Base-by-base conservation (phyloP, 2,797 vertebrate species). In the Aeoliscus strigatus region DNA sequence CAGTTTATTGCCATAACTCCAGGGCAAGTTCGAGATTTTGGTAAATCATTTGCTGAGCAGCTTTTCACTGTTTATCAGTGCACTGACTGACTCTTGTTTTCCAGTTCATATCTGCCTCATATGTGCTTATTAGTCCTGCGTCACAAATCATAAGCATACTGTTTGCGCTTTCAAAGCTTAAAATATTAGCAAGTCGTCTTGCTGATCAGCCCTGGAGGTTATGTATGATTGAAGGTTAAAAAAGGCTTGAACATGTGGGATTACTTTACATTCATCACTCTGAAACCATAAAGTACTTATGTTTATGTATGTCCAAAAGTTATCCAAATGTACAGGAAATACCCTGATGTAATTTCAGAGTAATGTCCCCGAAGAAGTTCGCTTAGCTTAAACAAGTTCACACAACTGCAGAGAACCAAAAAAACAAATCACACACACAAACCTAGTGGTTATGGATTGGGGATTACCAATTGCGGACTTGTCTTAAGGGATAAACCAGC, bases 401-500 rank as follows among this genome's bases (percentile, higher is more conserved):
- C n/a, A n/a, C n/a, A 21, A 21, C 18, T 21, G 18, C 18, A 21
- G 18, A 3, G 6, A 21, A 2, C n/a, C 25, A 46, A 28, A 50
- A 36, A 62, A 27, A 58, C 41, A 56, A 10, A 32, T 35, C 39
- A 36, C 32, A 48, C 41, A 33, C 45, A 61, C 44, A 56, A 60
- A 70, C 51, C 46, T 49, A 70, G 48, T 54, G 49, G 65, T 57
- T 79, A 66, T 58, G 59, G 67, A 80, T 73, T 79, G 58, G 52
- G 82, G 88, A 89, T 88, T 88, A 88, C 56, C 63, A 73, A 51
- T 68, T 52, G 78, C 18, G 53, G 74, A 68, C 69, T 71, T 82
- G 76, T 84, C 70, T 82, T 82, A 81, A 75, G 43, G 86, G 86
- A 89, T 90, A 78, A 88, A 83, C 70, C 61, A 41, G 17, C 40